Evolutionary conservation across 2,113 vertebrate species (phyloP).

Genomic region (Lipotes vexillifer): DNA sequence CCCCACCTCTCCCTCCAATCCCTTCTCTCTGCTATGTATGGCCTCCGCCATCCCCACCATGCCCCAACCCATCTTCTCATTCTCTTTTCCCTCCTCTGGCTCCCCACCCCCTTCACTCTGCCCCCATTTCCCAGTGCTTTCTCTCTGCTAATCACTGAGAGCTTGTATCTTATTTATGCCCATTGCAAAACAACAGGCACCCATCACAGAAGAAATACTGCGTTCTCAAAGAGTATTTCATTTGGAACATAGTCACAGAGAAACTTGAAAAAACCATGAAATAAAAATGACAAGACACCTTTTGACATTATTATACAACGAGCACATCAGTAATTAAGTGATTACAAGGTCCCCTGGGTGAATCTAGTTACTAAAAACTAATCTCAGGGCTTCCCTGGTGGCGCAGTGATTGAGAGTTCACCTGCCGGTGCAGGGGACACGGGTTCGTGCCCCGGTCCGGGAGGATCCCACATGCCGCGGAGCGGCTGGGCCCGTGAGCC

Average conservation of each 20-base stretch:
- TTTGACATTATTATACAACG: neutral
- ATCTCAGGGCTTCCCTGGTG: neutral
- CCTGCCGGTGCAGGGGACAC: no score
- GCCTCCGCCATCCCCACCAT: rapidly evolving
- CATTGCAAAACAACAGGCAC: neutral
- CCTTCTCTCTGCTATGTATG: no score
- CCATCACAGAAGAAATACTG: neutral
- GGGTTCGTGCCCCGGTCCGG: no score
- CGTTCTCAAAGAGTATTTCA: neutral
- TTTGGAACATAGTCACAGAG: neutral
- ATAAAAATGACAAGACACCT: neutral
- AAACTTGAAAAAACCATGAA: neutral
- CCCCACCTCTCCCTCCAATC: no score
- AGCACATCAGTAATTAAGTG: neutral
- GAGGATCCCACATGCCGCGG: no score
- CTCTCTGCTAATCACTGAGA: neutral
- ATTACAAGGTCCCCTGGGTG: neutral
- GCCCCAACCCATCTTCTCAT: rapidly evolving
- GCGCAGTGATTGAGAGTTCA: no score
- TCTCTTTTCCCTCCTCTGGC: neutral
- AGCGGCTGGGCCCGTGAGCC: no score
- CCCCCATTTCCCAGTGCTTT: neutral
- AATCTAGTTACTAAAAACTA: neutral
- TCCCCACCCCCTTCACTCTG: neutral
- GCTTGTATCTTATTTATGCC: neutral